These are phyloP conservation scores for Pseudococcus viburni DNA, from an alignment of 2,888 invertebrate species.

Conservation along the genomic window DNA sequence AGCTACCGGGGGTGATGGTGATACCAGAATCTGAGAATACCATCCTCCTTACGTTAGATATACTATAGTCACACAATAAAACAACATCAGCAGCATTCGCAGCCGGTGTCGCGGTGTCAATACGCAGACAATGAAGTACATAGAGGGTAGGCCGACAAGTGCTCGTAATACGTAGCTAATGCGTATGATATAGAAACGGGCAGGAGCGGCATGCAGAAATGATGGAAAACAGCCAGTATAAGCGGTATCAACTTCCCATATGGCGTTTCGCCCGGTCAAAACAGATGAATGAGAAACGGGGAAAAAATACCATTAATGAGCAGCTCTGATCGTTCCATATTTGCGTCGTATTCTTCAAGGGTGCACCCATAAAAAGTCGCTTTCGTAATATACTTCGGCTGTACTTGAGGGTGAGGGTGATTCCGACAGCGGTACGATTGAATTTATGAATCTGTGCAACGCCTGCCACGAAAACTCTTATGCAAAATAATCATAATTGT, in stretches of 20 bases:
- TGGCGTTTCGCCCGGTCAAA: conserved; percentile 22
- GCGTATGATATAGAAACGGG: background rate
- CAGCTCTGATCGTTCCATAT: background rate
- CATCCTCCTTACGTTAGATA: too few species aligned
- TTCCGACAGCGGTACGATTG: too few species aligned
- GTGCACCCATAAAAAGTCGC: background rate
- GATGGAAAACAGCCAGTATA: background rate
- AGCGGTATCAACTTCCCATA: background rate
- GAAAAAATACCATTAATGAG: conserved; percentile 31
- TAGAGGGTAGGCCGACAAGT: background rate
- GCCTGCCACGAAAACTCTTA: too few species aligned
- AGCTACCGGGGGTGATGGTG: background rate
- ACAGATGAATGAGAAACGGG: conserved; percentile 10
- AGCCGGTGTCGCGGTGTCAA: background rate
- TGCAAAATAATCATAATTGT: too few species aligned
- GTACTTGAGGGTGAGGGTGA: too few species aligned
- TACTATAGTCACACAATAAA: background rate
- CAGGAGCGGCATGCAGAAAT: background rate
- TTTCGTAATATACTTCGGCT: background rate
- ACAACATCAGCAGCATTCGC: background rate
- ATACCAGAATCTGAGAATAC: background rate
- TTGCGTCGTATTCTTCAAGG: background rate
- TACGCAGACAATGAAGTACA: conserved; percentile 1
- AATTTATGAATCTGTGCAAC: too few species aligned
- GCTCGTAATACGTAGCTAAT: conserved; percentile 27